A percentile compares a stretch with the other conserved stretches of the same genome.
Evolutionary conservation across 2,113 vertebrate genomes (phyloP).

Genomic region (Thomomys bottae): DNA sequence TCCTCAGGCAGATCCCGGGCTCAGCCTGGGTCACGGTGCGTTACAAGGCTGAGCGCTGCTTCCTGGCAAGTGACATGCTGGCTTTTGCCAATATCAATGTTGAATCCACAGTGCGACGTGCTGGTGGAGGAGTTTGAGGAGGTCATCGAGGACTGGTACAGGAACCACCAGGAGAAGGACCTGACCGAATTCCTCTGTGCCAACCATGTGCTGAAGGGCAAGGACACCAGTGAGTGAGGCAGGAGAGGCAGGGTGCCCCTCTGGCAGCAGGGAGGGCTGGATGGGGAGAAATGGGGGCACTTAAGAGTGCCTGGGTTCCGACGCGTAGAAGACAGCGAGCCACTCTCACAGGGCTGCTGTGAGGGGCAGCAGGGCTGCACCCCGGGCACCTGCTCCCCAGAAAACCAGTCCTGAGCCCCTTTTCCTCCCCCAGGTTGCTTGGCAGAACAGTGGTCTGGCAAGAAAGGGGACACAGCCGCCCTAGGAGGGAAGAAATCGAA

Average conservation of each 20-base stretch:
- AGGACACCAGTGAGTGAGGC: conserved; percentile 90
- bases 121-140: conserved; percentile 96
- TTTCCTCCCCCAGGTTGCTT: conserved; percentile 81
- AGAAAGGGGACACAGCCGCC: conserved; percentile 90
- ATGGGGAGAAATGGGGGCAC: not conserved
- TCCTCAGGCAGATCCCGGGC: not conserved
- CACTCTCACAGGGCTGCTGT: too few relatives aligned
- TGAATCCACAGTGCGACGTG: conserved; percentile 90
- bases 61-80: not conserved
- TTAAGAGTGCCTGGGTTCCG: too few relatives aligned
- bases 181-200: conserved; percentile 94
- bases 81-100: not conserved
- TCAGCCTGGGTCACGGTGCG: not conserved
- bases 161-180: conserved; percentile 94
- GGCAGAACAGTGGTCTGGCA: conserved; percentile 86
- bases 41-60: not conserved
- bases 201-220: conserved; percentile 94
- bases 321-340: too few relatives aligned
- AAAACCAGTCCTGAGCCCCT: not conserved
- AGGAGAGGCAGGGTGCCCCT: not conserved
- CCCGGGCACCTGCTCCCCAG: rapidly evolving
- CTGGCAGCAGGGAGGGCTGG: not conserved
- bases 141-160: conserved; percentile 98
- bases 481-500: conserved; percentile 86
- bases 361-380: rapidly evolving